phyloP scores from a whole-genome alignment of 1,140 invertebrate genomes.

The Chionoecetes opilio region DNA sequence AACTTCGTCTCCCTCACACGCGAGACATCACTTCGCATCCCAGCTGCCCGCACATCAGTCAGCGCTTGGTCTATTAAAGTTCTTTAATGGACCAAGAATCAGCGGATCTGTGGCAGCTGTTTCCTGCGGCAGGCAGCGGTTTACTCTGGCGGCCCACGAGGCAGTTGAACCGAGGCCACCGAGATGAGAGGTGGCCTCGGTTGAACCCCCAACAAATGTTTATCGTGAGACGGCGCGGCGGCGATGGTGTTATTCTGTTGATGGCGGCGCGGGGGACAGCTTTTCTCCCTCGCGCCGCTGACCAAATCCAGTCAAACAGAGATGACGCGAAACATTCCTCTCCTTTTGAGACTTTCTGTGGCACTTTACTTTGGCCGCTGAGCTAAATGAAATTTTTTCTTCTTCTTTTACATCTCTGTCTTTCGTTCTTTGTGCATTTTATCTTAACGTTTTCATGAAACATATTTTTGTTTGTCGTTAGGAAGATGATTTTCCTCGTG shows the following conservation, averaged over 20 bases:
- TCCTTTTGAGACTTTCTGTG: constrained; percentile 28
- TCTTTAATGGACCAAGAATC: too few species aligned
- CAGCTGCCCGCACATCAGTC: background rate
- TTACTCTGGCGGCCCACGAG: background rate
- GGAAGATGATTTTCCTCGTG: background rate
- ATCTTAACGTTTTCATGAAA: background rate
- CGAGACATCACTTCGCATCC: background rate
- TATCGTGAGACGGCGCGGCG: background rate
- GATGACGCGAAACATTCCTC: constrained; percentile 27
- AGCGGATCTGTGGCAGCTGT: background rate
- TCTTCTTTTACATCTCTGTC: background rate
- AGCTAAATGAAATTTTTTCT: background rate
- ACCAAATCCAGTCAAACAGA: constrained; percentile 19
- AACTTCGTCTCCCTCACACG: background rate
- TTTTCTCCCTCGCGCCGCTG: background rate
- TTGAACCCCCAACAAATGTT: constrained; percentile 27
- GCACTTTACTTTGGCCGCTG: constrained; percentile 5
- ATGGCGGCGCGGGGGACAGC: background rate
- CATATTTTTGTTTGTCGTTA: background rate
- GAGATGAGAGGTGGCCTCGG: too few species aligned
- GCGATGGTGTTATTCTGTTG: constrained; percentile 18
- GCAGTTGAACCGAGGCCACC: too few species aligned
- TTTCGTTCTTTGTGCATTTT: background rate
- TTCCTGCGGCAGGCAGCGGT: constrained; percentile 1
- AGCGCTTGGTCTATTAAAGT: too few species aligned